Percentiles rank a stretch among this genome's conserved stretches.
phyloP scores from a whole-genome alignment of 2,888 invertebrate species.

The Camponotus fellah region DNA sequence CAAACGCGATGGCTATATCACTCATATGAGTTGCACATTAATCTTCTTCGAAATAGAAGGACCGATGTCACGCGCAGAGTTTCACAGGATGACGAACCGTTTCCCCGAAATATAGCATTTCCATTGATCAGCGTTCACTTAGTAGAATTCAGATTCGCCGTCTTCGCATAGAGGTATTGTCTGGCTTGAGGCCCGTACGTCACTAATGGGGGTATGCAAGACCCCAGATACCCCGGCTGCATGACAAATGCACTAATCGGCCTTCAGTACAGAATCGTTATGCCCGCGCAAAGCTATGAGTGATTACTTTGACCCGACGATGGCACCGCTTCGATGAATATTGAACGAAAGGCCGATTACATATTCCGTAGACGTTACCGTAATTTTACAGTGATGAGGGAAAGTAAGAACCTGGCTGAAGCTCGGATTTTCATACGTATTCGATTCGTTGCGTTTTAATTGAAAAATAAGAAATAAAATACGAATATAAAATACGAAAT shows the following conservation, averaged over 20 bases:
- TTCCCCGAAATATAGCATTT: slow-evolving; percentile 75
- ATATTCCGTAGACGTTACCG: slow-evolving; percentile 64
- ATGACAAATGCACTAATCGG: slow-evolving; percentile 82
- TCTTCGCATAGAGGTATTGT: slow-evolving; percentile 77
- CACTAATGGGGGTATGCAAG: slow-evolving; percentile 74
- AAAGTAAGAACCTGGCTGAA: slow-evolving; percentile 35
- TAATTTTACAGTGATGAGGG: slow-evolving; percentile 52
- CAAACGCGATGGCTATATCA: slow-evolving; percentile 51
- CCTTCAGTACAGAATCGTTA: slow-evolving; percentile 73
- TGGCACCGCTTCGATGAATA: slow-evolving; percentile 67
- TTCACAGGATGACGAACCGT: slow-evolving; percentile 75
- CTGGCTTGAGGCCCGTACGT: slow-evolving; percentile 62
- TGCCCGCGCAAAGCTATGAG: slow-evolving; percentile 64
- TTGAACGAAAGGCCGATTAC: slow-evolving; percentile 71
- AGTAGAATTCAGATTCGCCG: slow-evolving; percentile 68
- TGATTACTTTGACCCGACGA: slow-evolving; percentile 72
- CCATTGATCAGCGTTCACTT: slow-evolving; percentile 77
- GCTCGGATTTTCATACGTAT: background rate
- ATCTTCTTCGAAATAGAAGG: slow-evolving; percentile 72
- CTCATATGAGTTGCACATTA: slow-evolving; percentile 66
- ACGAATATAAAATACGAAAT: slow-evolving; percentile 6
- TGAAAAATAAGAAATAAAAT: slow-evolving; percentile 15
- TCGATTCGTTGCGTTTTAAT: slow-evolving; percentile 10
- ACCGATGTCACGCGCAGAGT: slow-evolving; percentile 73
- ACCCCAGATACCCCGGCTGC: slow-evolving; percentile 71